Percentiles rank a stretch among this genome's conserved stretches.
Evolutionary conservation across 23 tunicate species (phyloP).

Genomic region (Ciona savignyi): DNA sequence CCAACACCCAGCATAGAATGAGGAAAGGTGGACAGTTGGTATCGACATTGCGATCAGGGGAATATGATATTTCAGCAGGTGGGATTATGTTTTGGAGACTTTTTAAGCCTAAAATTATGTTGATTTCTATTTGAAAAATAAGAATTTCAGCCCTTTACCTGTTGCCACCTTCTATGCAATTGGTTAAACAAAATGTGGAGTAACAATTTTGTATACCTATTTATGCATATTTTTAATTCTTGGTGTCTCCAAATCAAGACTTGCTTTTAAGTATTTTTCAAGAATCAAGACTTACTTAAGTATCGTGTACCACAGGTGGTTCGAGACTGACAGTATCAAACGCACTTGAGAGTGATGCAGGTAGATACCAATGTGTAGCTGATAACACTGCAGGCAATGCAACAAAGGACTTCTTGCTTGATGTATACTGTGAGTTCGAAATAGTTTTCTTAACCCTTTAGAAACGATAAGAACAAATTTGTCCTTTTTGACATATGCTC

Average conservation of each 20-base stretch:
- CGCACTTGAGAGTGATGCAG: constrained; percentile 61
- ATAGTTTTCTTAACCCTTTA: no score
- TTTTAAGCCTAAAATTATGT: not conserved
- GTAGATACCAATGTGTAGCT: constrained; percentile 75
- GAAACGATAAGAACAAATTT: no score
- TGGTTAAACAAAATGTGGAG: not conserved
- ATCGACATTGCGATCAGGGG: not conserved
- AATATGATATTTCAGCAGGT: not conserved
- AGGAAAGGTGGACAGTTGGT: constrained; percentile 53
- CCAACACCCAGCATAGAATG: constrained; percentile 83
- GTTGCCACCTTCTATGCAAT: not conserved
- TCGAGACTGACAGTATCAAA: constrained; percentile 32
- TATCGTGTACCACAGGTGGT: constrained; percentile 11
- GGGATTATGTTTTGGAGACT: not conserved
- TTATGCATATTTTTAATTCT: not conserved
- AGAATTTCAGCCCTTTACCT: no score
- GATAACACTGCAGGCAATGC: constrained; percentile 85
- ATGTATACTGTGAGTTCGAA: constrained; percentile 78
- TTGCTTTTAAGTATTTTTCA: not conserved
- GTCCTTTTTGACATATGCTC: no score
- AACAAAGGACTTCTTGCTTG: constrained; percentile 58
- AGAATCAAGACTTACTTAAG: not conserved
- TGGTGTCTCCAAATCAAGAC: not conserved
- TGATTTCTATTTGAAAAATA: not conserved
- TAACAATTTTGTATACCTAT: not conserved